Base-by-base conservation (phyloP, 2,888 invertebrate genomes). In the Pristionchus maxplancki region DNA sequence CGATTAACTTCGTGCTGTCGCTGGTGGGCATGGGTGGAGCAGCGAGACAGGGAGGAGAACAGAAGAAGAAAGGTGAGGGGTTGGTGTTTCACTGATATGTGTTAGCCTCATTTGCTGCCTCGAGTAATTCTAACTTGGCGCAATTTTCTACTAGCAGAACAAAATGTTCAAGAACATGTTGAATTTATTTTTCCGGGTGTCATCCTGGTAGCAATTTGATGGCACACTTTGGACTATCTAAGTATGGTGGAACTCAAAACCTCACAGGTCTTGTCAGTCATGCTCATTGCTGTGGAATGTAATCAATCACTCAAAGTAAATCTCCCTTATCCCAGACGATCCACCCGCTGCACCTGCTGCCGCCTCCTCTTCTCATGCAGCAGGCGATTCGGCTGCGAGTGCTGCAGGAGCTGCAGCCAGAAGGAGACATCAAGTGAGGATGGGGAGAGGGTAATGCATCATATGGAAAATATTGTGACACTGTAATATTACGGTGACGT, bases 1-100 rank as follows among this genome's bases (percentile, higher is more conserved):
- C 89, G n/a, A 67, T 89, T n/a, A 48, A 85, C 2, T 71, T 53
- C 37, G 37, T 89, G 5, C 50, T 74, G 20, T 48, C 62, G 28
- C 67, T 89, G 28, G 24, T 88, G 24, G 89, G 89, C n/a, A 28
- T 78, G 24, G 87, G 87, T 0, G 53, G 82, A 50, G 81, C 50
- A n/a, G 34, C 11, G 11, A 58, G 44, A 24, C 24, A 58, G 58
- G 50, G 28, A 28, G 85, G 64, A 62, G 48, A 71, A 17, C 40
- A 85, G 62, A 67, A 71, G 87, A 86, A 86, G 86, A 87, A 48
- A 37, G 50, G 71, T 87, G 28, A 85, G 64, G 5, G 67, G 67
- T 31, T 1, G 67, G 4, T 11, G 67, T 8, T 64, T 28, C 64
- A 28, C 9, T 28, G 6, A 15, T 31, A 4, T 31, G 58, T 9